phyloP scores from a whole-genome alignment of 2,797 vertebrate species.

The Myioborus miniatus region DNA sequence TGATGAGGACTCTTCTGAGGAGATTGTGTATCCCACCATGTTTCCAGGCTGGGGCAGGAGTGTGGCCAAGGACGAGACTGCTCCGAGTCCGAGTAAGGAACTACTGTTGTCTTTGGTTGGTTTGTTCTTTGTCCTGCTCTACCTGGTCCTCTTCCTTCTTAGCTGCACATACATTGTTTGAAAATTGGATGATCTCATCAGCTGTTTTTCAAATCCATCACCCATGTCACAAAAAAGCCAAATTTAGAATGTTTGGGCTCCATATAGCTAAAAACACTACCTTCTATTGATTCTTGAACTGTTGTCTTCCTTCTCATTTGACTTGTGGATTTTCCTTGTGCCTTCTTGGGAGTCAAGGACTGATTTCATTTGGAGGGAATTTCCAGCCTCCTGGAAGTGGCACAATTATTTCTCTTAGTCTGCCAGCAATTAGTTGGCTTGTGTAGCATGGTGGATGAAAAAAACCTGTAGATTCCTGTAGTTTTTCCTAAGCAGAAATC shows the following conservation, averaged over 20 bases:
- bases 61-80: not conserved
- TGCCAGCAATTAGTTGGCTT: not conserved
- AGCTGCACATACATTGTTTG: not conserved
- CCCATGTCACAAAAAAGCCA: not conserved
- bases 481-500: not conserved
- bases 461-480: not conserved
- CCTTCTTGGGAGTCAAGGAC: not conserved
- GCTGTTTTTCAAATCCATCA: not conserved
- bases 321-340: not conserved
- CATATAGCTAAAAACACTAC: not conserved
- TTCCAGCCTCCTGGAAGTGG: not conserved
- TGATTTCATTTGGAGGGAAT: not conserved
- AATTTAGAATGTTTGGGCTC: too few species aligned
- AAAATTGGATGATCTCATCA: not conserved
- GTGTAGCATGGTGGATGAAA: not conserved
- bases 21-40: not conserved
- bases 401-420: not conserved
- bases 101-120: not conserved
- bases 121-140: not conserved
- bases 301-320: not conserved
- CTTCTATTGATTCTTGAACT: not conserved
- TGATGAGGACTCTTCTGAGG: conserved; percentile 55
- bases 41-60: conserved; percentile 46
- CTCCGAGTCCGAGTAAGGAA: conserved; percentile 68
- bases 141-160: not conserved